Conservation (phyloP, 2,888 invertebrate genomes). For the Amphimallon solstitiale region DNA sequence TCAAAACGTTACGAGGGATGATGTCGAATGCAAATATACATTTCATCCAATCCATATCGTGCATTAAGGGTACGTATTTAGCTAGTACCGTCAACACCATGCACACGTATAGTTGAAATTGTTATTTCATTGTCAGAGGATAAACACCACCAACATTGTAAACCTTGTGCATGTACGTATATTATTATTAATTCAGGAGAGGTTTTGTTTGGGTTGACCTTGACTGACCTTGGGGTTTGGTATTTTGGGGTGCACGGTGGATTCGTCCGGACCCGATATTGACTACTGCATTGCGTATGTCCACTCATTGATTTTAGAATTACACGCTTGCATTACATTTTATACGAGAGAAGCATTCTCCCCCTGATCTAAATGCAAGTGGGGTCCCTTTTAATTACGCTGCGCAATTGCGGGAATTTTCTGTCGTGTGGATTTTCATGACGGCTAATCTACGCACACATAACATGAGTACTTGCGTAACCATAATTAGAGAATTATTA, state of each 20-base stretch:
- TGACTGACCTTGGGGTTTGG: slow-evolving; percentile 47
- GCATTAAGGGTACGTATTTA: background rate
- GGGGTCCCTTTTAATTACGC: slow-evolving; percentile 30
- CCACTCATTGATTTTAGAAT: slow-evolving; percentile 49
- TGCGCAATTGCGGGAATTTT: slow-evolving; percentile 20
- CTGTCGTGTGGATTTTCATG: background rate
- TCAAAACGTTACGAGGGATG: too few relatives aligned
- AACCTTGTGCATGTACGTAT: background rate
- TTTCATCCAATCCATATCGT: slow-evolving; percentile 10
- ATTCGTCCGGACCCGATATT: slow-evolving; percentile 45
- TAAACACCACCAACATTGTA: slow-evolving; percentile 21
- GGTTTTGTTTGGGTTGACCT: slow-evolving; percentile 40
- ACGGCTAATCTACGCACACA: background rate
- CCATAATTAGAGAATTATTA: background rate
- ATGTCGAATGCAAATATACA: background rate
- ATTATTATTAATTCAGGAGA: slow-evolving; percentile 37
- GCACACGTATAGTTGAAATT: slow-evolving; percentile 8
- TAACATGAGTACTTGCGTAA: background rate
- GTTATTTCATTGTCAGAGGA: slow-evolving; percentile 1
- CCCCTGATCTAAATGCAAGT: slow-evolving; percentile 15
- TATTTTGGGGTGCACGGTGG: slow-evolving; percentile 41
- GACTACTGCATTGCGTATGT: slow-evolving; percentile 52
- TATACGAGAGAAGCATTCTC: slow-evolving; percentile 5
- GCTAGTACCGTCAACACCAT: background rate
- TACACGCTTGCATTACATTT: slow-evolving; percentile 36